A percentile compares a stretch with the other conserved stretches of the same genome.
phyloP scores from a whole-genome alignment of 2,113 vertebrate species.

The Canis aureus region DNA sequence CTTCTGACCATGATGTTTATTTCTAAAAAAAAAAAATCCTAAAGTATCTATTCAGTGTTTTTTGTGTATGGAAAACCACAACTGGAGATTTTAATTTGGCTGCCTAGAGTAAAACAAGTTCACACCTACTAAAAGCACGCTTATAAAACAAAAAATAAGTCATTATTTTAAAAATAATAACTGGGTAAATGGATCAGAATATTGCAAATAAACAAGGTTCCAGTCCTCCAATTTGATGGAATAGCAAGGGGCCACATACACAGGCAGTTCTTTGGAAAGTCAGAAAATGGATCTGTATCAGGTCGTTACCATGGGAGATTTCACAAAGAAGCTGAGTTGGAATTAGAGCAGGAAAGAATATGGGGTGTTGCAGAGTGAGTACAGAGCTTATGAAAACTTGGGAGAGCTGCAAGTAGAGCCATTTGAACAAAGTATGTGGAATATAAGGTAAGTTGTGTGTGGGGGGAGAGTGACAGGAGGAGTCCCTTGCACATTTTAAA shows the following conservation, averaged over 20 bases:
- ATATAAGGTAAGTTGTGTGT: not conserved
- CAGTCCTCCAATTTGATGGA: not conserved
- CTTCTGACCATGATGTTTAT: not conserved
- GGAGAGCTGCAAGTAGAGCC: not conserved
- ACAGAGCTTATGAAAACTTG: not conserved
- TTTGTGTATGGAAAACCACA: not conserved
- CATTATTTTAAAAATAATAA: not conserved
- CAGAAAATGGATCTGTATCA: not conserved
- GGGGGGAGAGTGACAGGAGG: not conserved
- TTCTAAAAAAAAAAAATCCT: not conserved
- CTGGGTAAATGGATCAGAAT: not conserved
- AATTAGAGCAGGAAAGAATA: not conserved
- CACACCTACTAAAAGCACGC: not conserved
- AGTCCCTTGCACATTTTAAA: not conserved
- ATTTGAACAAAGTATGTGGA: not conserved
- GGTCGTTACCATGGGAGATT: not conserved
- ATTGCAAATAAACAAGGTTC: not conserved
- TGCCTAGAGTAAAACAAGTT: not conserved
- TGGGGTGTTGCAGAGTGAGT: not conserved
- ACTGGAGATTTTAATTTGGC: not conserved
- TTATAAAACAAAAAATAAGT: not conserved
- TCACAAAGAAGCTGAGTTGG: not conserved
- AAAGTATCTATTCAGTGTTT: not conserved
- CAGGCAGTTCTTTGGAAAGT: not conserved
- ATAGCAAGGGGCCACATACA: not conserved